Percentiles rank a stretch among this genome's conserved stretches.
Evolutionary conservation across 92 coral and sea anemone genomes (phyloP).

Genomic region (Porites lobata): DNA sequence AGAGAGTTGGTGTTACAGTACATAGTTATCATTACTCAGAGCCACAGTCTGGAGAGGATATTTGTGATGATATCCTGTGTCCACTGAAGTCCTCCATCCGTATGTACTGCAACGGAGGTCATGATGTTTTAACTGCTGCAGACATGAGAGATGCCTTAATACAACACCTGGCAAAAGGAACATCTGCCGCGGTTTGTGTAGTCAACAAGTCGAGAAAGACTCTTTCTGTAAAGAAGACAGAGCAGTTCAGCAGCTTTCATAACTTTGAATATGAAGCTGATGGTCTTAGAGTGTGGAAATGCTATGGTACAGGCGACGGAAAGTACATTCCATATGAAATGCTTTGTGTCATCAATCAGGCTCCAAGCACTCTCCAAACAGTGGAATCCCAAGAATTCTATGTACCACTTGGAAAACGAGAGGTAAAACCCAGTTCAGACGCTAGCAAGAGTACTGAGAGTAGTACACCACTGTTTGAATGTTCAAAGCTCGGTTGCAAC

Average conservation of each 20-base stretch:
- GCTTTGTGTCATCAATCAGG: constrained; percentile 61
- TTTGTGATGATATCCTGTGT: constrained; percentile 81
- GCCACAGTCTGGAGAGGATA: constrained; percentile 82
- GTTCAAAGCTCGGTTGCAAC: constrained; percentile 71
- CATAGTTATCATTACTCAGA: constrained; percentile 80
- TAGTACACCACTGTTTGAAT: constrained; percentile 59
- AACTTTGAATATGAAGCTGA: constrained; percentile 69
- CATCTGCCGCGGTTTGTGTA: constrained; percentile 78
- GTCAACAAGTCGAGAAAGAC: constrained; percentile 63
- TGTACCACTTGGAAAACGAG: constrained; percentile 53
- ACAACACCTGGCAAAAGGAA: constrained; percentile 81
- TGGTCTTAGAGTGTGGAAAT: constrained; percentile 77
- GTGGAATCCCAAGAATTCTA: constrained; percentile 53
- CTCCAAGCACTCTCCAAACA: constrained; percentile 58
- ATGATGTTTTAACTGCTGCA: constrained; percentile 78
- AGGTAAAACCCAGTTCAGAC: constrained; percentile 38
- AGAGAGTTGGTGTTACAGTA: constrained; percentile 8
- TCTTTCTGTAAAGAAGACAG: constrained; percentile 56
- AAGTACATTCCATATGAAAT: constrained; percentile 55
- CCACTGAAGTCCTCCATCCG: constrained; percentile 83
- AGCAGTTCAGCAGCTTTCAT: constrained; percentile 66
- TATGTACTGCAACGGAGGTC: constrained; percentile 77
- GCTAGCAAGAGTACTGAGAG: constrained; percentile 32
- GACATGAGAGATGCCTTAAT: constrained; percentile 84
- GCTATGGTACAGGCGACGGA: constrained; percentile 74